Percentiles rank a stretch among this genome's conserved stretches.
phyloP scores from a whole-genome alignment of 1,140 invertebrate genomes.

The Hesperophylax magnus region DNA sequence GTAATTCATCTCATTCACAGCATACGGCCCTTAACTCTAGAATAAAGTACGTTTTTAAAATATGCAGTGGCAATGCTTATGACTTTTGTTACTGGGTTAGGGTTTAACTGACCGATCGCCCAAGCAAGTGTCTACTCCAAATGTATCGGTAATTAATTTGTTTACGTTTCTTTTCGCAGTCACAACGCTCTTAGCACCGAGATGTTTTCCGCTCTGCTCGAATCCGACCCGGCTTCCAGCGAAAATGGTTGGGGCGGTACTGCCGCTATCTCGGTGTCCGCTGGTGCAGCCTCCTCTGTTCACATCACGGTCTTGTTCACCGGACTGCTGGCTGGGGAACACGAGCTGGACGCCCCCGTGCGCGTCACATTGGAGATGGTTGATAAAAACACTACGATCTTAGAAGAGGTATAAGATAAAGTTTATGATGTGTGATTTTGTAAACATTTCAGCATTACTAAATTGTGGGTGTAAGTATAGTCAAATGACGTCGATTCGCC shows the following conservation, averaged over 20 bases:
- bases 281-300: constrained; percentile 82
- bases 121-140: no score
- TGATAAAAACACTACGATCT: constrained; percentile 79
- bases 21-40: no score
- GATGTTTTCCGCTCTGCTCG: constrained; percentile 85
- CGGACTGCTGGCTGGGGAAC: constrained; percentile 79
- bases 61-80: no score
- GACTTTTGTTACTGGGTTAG: no score
- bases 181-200: constrained; percentile 82
- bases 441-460: no score
- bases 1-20: no score
- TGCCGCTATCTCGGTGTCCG: constrained; percentile 85
- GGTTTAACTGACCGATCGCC: no score
- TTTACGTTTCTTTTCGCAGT: constrained; percentile 54
- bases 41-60: no score
- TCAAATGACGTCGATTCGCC: no score
- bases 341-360: constrained; percentile 77
- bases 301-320: constrained; percentile 88
- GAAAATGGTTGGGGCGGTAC: constrained; percentile 89
- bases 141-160: neutral
- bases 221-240: constrained; percentile 75
- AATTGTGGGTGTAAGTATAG: no score
- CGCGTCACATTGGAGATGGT: constrained; percentile 76
- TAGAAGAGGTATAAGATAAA: constrained; percentile 74
- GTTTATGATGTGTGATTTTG: no score